Conservation (phyloP, 2,113 vertebrate genomes). For the Cricetomys ansorgei region DNA sequence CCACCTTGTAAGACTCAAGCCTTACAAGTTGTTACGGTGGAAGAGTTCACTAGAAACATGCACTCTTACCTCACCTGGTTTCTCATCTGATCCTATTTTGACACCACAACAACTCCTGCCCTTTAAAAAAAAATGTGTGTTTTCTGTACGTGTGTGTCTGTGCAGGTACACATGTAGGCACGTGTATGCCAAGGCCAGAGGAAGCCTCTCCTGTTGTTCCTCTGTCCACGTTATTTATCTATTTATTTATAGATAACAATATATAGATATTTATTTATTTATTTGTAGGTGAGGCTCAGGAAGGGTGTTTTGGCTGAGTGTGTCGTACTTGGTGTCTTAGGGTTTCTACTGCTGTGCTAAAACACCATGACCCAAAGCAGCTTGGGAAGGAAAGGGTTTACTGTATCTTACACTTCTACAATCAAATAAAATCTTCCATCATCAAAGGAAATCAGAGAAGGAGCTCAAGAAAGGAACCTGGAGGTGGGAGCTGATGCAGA, state of each 20-base stretch:
- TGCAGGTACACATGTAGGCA: background rate
- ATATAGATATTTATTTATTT: too few relatives aligned
- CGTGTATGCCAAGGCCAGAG: background rate
- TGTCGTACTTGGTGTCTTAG: background rate
- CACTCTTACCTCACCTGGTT: background rate
- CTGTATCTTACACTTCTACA: background rate
- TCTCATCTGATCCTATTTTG: constrained; percentile 9
- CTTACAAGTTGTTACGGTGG: background rate
- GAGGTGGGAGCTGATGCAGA: background rate
- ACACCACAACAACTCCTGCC: background rate
- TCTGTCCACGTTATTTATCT: too few relatives aligned
- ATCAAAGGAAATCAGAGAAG: background rate
- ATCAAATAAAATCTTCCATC: background rate
- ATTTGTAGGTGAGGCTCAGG: background rate
- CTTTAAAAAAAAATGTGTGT: background rate
- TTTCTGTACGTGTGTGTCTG: background rate
- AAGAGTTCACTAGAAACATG: background rate
- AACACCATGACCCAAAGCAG: background rate
- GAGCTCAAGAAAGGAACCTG: background rate
- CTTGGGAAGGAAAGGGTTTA: background rate
- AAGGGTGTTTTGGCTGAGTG: background rate
- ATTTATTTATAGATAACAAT: too few relatives aligned
- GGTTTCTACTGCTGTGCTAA: background rate
- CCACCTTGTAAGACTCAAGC: background rate
- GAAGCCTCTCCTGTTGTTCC: background rate